Percentiles rank a stretch among this genome's conserved stretches.
Conservation (phyloP, 2,797 vertebrate genomes). For the Schizothorax lantsangensis region DNA sequence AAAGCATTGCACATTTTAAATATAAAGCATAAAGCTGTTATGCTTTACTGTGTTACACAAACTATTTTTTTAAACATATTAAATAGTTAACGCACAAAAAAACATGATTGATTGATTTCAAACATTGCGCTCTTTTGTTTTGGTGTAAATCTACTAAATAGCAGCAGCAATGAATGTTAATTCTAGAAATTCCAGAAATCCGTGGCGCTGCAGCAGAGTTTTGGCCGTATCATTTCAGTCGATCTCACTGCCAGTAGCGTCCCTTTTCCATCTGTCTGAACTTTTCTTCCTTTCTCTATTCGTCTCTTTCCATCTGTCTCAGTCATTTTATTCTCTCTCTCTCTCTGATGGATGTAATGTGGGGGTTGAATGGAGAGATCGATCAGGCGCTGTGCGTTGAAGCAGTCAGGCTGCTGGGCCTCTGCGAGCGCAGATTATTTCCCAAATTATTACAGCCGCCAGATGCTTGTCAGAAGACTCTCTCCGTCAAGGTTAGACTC, state of each 20-base stretch:
- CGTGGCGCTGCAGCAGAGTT: background rate
- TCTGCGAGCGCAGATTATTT: conserved; percentile 81
- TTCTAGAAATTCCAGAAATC: background rate
- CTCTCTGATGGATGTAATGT: conserved; percentile 42
- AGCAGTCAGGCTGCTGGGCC: conserved; percentile 78
- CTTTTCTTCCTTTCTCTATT: conserved; percentile 38
- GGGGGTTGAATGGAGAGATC: conserved; percentile 65
- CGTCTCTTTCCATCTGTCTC: conserved; percentile 46
- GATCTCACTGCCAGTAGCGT: conserved; percentile 29
- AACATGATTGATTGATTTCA: background rate
- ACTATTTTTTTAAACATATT: background rate
- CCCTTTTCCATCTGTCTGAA: conserved; percentile 29
- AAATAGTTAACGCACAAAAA: background rate
- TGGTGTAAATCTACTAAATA: background rate
- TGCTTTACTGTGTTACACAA: background rate
- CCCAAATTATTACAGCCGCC: conserved; percentile 82
- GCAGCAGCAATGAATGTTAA: background rate
- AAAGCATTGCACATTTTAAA: background rate
- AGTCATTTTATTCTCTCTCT: conserved; percentile 46
- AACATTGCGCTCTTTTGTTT: background rate
- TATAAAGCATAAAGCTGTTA: background rate
- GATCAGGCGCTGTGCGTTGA: conserved; percentile 77
- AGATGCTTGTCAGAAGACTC: conserved; percentile 82
- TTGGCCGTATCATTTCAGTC: conserved; percentile 28
- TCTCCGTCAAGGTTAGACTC: conserved; percentile 80